These are phyloP conservation scores for Cavia aperea DNA, from an alignment of 2,113 vertebrate species.

Conservation along the genomic window DNA sequence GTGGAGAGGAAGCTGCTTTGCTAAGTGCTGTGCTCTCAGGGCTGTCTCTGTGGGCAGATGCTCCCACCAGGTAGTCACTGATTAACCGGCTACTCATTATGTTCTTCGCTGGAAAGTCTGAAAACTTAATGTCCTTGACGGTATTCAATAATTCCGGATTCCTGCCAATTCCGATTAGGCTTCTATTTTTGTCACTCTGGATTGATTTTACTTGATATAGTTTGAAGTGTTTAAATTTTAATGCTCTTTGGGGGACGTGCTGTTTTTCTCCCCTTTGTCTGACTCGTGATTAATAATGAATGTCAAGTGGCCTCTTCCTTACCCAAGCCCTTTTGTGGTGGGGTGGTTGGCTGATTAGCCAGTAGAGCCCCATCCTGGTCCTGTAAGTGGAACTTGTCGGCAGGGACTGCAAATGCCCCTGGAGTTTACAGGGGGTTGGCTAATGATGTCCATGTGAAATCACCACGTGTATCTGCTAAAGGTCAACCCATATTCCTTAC, in stretches of 20 bases:
- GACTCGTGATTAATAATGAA: neutral
- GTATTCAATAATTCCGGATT: neutral
- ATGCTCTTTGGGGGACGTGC: neutral
- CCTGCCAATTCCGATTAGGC: constrained; percentile 15
- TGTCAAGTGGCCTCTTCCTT: neutral
- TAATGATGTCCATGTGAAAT: neutral
- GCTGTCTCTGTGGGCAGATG: neutral
- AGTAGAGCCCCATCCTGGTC: too few species aligned
- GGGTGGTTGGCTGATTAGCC: neutral
- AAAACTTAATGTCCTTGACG: constrained; percentile 27
- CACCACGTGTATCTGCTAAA: neutral
- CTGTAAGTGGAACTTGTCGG: neutral
- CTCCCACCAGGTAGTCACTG: neutral
- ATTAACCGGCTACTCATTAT: neutral
- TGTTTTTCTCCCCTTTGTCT: neutral
- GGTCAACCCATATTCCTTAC: neutral
- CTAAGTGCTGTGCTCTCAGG: neutral
- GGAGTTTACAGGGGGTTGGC: neutral
- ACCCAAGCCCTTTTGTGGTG: accelerated
- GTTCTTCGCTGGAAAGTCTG: neutral
- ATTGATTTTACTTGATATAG: constrained; percentile 39
- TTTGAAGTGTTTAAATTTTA: constrained; percentile 46
- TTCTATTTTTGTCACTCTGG: constrained; percentile 44
- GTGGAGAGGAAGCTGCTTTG: neutral
- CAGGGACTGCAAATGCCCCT: neutral